These are phyloP conservation scores for Macrotus californicus DNA, from an alignment of 2,113 vertebrate species.

Conservation along the genomic window DNA sequence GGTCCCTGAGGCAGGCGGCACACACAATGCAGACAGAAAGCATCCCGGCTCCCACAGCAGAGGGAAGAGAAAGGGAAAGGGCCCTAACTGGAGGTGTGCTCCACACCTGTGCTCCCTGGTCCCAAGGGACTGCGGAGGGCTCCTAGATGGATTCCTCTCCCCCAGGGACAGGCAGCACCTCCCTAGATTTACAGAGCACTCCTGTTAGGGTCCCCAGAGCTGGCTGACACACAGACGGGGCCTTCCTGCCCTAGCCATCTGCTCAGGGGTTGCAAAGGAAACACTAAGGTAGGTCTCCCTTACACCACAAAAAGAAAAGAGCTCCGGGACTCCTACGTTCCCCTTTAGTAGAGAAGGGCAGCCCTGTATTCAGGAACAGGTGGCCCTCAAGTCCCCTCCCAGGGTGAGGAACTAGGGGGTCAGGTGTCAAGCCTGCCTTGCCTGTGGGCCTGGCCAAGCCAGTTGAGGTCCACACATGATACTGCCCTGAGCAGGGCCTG, in stretches of 20 bases:
- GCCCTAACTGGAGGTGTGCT: not conserved
- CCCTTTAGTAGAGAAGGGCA: not conserved
- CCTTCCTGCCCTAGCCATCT: not conserved
- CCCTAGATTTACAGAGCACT: not conserved
- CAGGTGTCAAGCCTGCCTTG: not conserved
- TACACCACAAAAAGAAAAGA: not conserved
- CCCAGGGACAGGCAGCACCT: not conserved
- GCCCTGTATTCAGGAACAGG: not conserved
- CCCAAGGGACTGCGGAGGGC: not conserved
- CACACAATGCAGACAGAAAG: not conserved
- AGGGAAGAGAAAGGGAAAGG: not conserved
- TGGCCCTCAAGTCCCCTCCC: not conserved
- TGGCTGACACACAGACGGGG: not conserved
- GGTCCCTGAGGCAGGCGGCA: not conserved
- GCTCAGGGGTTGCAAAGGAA: not conserved
- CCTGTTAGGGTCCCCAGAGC: not conserved
- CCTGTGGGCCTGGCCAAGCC: not conserved
- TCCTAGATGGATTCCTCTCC: not conserved
- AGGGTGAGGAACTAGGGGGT: not conserved
- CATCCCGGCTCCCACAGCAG: not conserved
- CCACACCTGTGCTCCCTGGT: not conserved
- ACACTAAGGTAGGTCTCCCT: not conserved
- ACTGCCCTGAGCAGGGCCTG: not conserved
- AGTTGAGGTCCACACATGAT: fast-evolving
- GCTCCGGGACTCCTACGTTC: not conserved